Conservation (phyloP, 2,797 vertebrate genomes). For the Silurus aristotelis region DNA sequence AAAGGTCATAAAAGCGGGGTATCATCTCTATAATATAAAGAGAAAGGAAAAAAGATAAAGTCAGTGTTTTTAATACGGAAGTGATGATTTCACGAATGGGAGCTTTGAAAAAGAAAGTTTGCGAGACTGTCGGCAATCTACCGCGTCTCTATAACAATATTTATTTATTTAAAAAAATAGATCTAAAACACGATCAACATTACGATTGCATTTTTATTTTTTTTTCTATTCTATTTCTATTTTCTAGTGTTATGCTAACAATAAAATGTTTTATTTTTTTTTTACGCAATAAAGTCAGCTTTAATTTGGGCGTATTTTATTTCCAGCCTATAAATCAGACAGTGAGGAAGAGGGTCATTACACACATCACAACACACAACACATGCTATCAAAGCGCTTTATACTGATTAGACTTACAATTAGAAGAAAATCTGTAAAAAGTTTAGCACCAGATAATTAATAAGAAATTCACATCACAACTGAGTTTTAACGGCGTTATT, state of each 20-base stretch:
- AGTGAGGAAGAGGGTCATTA: not conserved
- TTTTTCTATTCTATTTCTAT: too few relatives aligned
- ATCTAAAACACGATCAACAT: not conserved
- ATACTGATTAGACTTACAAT: not conserved
- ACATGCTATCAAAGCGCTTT: not conserved
- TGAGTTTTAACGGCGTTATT: not conserved
- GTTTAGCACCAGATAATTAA: not conserved
- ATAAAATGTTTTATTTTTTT: slow-evolving; percentile 1
- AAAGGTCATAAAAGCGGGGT: slow-evolving; percentile 8
- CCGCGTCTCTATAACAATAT: not conserved
- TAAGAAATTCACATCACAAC: not conserved
- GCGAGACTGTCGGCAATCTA: not conserved
- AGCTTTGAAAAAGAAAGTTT: not conserved
- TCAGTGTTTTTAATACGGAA: not conserved
- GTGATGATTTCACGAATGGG: not conserved
- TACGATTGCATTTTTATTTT: not conserved
- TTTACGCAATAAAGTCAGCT: not conserved
- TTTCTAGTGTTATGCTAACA: not conserved
- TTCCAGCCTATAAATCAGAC: slow-evolving; percentile 17
- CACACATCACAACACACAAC: not conserved
- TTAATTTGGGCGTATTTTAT: not conserved
- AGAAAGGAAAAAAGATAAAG: not conserved
- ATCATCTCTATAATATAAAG: not conserved
- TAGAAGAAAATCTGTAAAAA: not conserved
- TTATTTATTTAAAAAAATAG: not conserved